Evolutionary conservation across 2,113 vertebrate species (phyloP), one percentile per base, ranked within the genome.

Genomic region (Apodemus speciosus): DNA sequence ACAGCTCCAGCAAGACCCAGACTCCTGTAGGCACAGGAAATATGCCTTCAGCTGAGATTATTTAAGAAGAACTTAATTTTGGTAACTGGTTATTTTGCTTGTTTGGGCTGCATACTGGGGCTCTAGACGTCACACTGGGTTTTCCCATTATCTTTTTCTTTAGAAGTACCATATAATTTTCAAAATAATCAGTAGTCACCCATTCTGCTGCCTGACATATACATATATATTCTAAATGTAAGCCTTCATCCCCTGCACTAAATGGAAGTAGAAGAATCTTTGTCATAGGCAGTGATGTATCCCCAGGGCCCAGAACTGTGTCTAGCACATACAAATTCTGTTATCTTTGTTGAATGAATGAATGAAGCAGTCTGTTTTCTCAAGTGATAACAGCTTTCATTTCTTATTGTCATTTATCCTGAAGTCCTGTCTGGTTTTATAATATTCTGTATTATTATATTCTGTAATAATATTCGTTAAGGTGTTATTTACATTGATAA

Each of bases 41-140:
- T 30, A 2, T 0, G 3, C 21, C 46, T 58, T 81, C 35, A 23
- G 1, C 1, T 51, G 76, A 40, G n/a, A 88, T 77, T 30, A 18
- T 58, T 25, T 32, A 32, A 58, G 71, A 93, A 51, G 46, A 66
- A 8, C 71, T 86, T 71, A 46, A 93, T 83, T 92, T 76, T 23
- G 8, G 20, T 62, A 89, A 92, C 80, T 91, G 86, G 79, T 91
- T 73, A 77, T 95, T 94, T 95, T 91, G 68, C 75, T 85, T 86
- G 11, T 94, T 91, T 53, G 75, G 64, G 79, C 51, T 75, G 9
- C 38, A 46, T 40, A 10, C 32, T 1, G 38, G 46, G 66, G 46
- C 84, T 94, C 25, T 30, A 23, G 66, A 43, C 60, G 56, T 71
- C 94, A 20, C 23, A 46, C 89, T 92, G 72, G 21, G 23, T 77